Base-by-base conservation (phyloP, 2,797 vertebrate genomes). In the Cetoscarus ocellatus region DNA sequence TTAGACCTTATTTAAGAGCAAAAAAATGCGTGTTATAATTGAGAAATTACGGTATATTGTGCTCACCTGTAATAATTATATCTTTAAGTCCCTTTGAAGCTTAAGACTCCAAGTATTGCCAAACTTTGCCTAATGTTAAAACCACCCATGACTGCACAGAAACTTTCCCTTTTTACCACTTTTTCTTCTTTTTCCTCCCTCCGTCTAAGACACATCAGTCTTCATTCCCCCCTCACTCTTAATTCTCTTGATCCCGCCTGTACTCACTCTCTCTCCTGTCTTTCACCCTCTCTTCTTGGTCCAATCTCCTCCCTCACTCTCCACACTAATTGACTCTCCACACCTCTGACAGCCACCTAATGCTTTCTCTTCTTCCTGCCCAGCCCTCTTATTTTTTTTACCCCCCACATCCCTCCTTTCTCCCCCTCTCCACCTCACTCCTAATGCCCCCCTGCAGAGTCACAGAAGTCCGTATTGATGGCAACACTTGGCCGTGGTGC, bases 401-500 rank as follows among this genome's bases (percentile, higher is more conserved):
- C 47, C 43, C 57, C 38, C 17, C 44, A 44, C 38, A 45, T 14
- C 53, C 35, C 57, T 58, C 14, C 54, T 59, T 56, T 52, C 4
- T 57, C 15, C 63, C 36, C n/a, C 55, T 39, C 48, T 40, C 61
- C 27, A 51, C 68, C 61, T 39, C 8, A 34, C 8, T 63, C 55
- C 53, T 65, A 73, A 79, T 71, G 67, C 79, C 84, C 86, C 68
- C 90, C 87, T 44, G 74, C 57, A 39, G 84, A 77, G 80, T 55
- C 83, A 70, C 74, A 91, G 75, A 86, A 75, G 67, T 67, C 67
- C 47, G 64, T 70, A 86, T 88, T 79, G 82, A 86, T 78, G 82
- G 75, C 79, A 67, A 63, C 82, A 63, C 75, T 84, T 61, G 39
- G 38, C 68, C 79, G 43, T 63, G 62, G 61, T 80, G 69, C 65